Percentiles rank a stretch among this genome's conserved stretches.
Evolutionary conservation across 37 sponge, comb jelly and placozoan species (phyloP).

Genomic region (Bolinopsis microptera): DNA sequence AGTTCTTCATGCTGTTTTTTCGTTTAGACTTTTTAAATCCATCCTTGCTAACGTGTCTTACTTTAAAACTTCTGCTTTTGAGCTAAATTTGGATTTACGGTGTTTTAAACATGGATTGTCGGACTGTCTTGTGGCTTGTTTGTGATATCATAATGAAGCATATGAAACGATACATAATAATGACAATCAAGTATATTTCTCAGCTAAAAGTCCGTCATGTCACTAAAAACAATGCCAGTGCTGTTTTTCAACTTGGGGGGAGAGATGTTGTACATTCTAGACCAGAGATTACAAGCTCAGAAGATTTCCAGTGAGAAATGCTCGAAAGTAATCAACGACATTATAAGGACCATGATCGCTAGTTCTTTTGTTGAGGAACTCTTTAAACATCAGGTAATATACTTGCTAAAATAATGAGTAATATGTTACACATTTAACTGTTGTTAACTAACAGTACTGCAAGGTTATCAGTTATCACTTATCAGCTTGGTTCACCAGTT

Average conservation of each 20-base stretch:
- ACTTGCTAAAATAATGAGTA: background rate
- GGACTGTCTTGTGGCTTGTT: too few relatives aligned
- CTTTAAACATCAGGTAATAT: slow-evolving; percentile 75
- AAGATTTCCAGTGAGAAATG: slow-evolving; percentile 54
- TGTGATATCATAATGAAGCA: too few relatives aligned
- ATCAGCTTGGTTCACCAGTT: too few relatives aligned
- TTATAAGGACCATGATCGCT: slow-evolving; percentile 82
- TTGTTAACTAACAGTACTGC: too few relatives aligned
- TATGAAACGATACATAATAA: too few relatives aligned
- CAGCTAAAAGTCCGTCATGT: slow-evolving; percentile 47
- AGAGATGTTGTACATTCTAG: slow-evolving; percentile 93
- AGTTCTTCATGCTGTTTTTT: too few relatives aligned
- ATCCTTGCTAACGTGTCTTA: too few relatives aligned
- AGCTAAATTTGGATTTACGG: too few relatives aligned
- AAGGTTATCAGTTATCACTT: too few relatives aligned
- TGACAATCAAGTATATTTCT: background rate
- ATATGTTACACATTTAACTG: background rate
- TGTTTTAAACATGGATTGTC: too few relatives aligned
- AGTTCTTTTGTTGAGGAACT: slow-evolving; percentile 73
- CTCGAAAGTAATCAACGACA: slow-evolving; percentile 76
- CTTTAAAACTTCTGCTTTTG: too few relatives aligned
- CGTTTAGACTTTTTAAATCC: too few relatives aligned
- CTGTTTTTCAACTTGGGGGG: slow-evolving; percentile 95
- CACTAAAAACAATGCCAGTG: slow-evolving; percentile 75
- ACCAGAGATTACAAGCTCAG: slow-evolving; percentile 79